Base-by-base conservation (phyloP, 2,888 invertebrate species). In the Caenorhabditis plicata region DNA sequence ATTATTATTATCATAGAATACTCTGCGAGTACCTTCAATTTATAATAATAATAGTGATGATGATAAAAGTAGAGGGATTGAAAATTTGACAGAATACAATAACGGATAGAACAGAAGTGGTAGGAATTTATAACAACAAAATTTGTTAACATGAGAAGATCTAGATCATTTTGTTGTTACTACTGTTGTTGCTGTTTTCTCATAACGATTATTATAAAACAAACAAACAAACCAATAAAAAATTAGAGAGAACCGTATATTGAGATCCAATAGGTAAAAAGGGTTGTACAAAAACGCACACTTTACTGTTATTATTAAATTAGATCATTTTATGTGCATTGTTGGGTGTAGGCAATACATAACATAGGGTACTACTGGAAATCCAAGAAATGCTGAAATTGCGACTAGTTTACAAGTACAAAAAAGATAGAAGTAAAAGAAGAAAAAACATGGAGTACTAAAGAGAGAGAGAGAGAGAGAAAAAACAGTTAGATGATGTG, bases 211-310 rank as follows among this genome's bases (percentile, higher is more conserved):
- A n/a, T n/a, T n/a, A n/a, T n/a, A n/a, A n/a, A n/a, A n/a, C n/a
- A n/a, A n/a, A n/a, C n/a, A n/a, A n/a, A n/a, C n/a, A n/a, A n/a
- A n/a, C n/a, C n/a, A n/a, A n/a, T n/a, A n/a, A n/a, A n/a, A n/a
- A n/a, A n/a, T n/a, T n/a, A n/a, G n/a, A n/a, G 54, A 45, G 45
- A 61, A 61, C 61, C 61, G 61, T 61, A 61, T 46, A 49, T 54
- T 50, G 61, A 61, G 61, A 61, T 61, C 61, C 61, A 61, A 46
- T 61, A 46, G 43, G 32, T 55, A 13, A 33, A 13, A 33, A 13
- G 17, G n/a, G n/a, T n/a, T 7, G 17, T 33, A 9, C 4, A 33
- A 17, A 33, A n/a, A 33, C 7, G 17, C 17, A 33, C 15, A 17
- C 9, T 39, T 39, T 39, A 5, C 8, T 36, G 36, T 8, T 8